Conservation (phyloP, 2,113 vertebrate species). For the Syngnathus typhle region DNA sequence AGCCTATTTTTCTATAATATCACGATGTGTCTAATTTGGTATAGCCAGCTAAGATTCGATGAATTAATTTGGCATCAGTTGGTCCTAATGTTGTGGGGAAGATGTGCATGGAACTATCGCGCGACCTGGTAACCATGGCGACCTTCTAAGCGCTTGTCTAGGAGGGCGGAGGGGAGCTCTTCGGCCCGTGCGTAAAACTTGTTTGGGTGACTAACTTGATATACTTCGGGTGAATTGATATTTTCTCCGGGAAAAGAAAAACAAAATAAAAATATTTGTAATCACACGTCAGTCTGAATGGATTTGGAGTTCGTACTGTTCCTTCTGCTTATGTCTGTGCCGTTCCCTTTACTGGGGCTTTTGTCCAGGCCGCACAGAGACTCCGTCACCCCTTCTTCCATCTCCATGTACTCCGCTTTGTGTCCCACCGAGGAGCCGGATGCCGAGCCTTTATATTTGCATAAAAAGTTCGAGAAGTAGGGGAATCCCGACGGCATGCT, state of each 20-base stretch:
- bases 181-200: conserved; percentile 43
- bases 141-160: conserved; percentile 6
- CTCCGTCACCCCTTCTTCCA: conserved; percentile 96
- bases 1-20: conserved; percentile 50
- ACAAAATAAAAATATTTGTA: conserved; percentile 28
- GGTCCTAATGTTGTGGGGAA: conserved; percentile 8
- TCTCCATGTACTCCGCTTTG: conserved; percentile 97
- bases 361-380: conserved; percentile 90
- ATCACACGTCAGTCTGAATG: conserved; percentile 97
- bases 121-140: conserved; percentile 17
- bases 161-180: conserved; percentile 3
- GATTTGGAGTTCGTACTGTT: conserved; percentile 88
- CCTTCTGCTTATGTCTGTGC: conserved; percentile 88
- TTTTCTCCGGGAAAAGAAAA: conserved; percentile 20
- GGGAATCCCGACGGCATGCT: conserved; percentile 85
- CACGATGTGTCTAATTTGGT: conserved; percentile 32
- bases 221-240: conserved; percentile 45
- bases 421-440: conserved; percentile 90
- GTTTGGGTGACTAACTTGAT: conserved; percentile 43
- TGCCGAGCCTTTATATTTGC: conserved; percentile 83
- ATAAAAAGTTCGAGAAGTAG: conserved; percentile 87
- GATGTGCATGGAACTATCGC: conserved; percentile 31
- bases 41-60: conserved; percentile 26
- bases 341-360: conserved; percentile 85
- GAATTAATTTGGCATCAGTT: conserved; percentile 20